Conservation (phyloP, 2,113 vertebrate genomes). For the Hyperoodon ampullatus region DNA sequence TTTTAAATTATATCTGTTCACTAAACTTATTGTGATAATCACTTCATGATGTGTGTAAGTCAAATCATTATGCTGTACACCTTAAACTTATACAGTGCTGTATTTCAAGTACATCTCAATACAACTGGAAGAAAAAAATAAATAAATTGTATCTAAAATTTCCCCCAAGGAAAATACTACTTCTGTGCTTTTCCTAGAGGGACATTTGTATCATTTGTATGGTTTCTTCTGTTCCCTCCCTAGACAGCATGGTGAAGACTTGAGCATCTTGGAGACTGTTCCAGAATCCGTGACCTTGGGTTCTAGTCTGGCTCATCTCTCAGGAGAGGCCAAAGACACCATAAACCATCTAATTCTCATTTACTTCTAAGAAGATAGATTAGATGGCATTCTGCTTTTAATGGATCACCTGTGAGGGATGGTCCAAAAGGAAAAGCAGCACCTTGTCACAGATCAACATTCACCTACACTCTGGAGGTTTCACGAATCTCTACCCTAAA, state of each 20-base stretch:
- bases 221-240: background rate
- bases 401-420: no score
- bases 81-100: background rate
- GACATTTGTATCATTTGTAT: background rate
- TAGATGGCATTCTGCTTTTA: background rate
- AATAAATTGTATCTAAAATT: background rate
- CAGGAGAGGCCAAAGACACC: background rate
- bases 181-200: background rate
- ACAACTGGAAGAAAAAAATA: background rate
- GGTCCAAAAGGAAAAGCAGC: background rate
- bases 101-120: background rate
- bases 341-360: background rate
- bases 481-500: background rate
- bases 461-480: background rate
- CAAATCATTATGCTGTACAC: background rate
- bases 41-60: background rate
- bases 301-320: background rate
- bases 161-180: background rate
- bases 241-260: background rate
- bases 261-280: background rate
- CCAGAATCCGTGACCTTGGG: background rate
- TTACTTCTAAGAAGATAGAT: background rate
- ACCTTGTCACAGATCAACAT: background rate
- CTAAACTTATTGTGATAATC: background rate
- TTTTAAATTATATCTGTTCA: background rate